These are phyloP conservation scores for Pseudococcus jackbeardsleyi DNA, from an alignment of 2,888 invertebrate species.

Conservation along the genomic window DNA sequence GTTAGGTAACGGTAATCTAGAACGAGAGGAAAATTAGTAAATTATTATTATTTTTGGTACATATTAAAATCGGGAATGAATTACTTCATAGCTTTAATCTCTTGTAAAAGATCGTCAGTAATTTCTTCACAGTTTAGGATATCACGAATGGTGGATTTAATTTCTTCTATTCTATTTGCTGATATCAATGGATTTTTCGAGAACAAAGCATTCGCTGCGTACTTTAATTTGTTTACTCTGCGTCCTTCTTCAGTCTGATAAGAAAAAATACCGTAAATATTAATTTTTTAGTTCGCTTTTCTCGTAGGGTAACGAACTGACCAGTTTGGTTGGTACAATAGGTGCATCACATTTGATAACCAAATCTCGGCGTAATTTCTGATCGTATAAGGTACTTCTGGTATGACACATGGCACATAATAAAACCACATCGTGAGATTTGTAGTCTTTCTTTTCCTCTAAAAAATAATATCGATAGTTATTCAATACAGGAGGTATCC, in stretches of 20 bases:
- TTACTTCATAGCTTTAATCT: constrained; percentile 65
- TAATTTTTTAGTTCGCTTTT: too few relatives aligned
- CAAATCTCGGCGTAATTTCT: constrained; percentile 74
- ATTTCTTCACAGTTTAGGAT: constrained; percentile 20
- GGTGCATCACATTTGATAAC: constrained; percentile 75
- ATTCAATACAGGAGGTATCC: not conserved
- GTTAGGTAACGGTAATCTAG: not conserved
- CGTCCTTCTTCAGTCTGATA: constrained; percentile 17
- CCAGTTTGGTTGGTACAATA: constrained; percentile 12
- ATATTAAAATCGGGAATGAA: constrained; percentile 14
- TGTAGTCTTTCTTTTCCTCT: constrained; percentile 83
- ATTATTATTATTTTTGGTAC: not conserved
- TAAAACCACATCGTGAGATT: constrained; percentile 84
- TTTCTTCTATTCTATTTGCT: constrained; percentile 28
- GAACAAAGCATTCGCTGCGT: constrained; percentile 27
- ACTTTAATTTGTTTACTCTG: constrained; percentile 34
- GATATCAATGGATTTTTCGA: constrained; percentile 12
- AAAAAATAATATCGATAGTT: constrained; percentile 69
- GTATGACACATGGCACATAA: constrained; percentile 82
- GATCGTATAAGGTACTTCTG: constrained; percentile 77
- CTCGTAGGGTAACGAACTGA: not conserved
- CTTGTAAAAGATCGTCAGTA: constrained; percentile 55
- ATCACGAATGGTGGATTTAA: constrained; percentile 23
- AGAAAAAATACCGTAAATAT: not conserved
- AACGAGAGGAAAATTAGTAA: not conserved